Evolutionary conservation across 2,113 vertebrate genomes (phyloP).

Genomic region (Pseudopipra pipra): DNA sequence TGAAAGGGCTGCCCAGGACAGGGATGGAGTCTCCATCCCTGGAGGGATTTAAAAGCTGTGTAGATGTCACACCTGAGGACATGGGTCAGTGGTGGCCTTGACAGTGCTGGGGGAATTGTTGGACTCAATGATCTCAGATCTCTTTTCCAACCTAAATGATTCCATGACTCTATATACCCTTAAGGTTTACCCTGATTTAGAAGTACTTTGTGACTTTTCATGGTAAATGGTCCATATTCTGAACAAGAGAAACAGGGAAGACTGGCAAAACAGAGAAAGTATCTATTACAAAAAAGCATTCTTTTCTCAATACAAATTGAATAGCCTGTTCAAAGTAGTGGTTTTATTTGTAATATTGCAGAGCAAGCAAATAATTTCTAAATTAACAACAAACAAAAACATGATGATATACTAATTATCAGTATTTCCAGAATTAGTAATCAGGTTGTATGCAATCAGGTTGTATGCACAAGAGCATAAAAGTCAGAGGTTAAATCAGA

Average conservation of each 20-base stretch:
- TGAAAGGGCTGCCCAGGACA: background rate
- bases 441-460: background rate
- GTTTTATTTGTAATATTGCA: background rate
- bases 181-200: background rate
- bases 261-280: background rate
- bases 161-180: background rate
- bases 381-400: background rate
- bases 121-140: fast-evolving
- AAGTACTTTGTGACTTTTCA: background rate
- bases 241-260: background rate
- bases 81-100: background rate
- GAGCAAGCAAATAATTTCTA: background rate
- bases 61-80: background rate
- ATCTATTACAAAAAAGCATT: background rate
- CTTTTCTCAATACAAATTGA: background rate
- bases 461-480: background rate
- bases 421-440: background rate
- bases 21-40: fast-evolving
- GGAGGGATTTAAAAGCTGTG: background rate
- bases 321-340: background rate
- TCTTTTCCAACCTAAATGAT: background rate
- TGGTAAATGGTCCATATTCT: background rate
- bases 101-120: background rate
- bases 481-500: background rate
- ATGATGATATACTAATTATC: background rate